Evolutionary conservation across 2,113 vertebrate genomes (phyloP), one percentile per base, ranked within the genome.

Genomic region (Furnarius figulus): DNA sequence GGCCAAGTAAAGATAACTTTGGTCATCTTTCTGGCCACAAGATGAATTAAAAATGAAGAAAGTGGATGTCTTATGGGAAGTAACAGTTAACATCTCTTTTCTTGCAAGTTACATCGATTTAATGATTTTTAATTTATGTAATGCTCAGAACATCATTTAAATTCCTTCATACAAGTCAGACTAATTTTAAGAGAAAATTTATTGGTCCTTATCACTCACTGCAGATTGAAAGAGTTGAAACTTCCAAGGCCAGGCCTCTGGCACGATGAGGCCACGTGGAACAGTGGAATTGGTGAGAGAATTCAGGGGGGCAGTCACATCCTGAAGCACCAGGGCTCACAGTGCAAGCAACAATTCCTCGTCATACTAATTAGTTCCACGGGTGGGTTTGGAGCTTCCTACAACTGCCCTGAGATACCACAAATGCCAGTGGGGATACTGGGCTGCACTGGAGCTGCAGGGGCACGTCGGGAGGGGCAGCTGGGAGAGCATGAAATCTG

Each of bases 141-240:
- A 44, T 10, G 25, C 33, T 59, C 30, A 30, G 62, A 53, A 59
- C 39, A 39, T 79, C 5, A 11, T 72, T 76, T 49, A 16, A 75
- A 62, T 73, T 53, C 49, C 68, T 35, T 55, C 59, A 2, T 6
- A 25, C 9, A 1, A 56, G 66, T 8, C 27, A 63, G 56, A 3
- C 23, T 30, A 17, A 31, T 17, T 63, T 12, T 7, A 23, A 37
- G 52, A 40, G 66, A 14, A 40, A 22, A n/a, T 30, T 4, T 30
- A 14, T 14, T 47, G 23, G 42, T 22, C 10, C n/a, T 24, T 63
- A 6, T 50, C 4, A 0, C 40, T 25, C 3, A 0, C 14, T 46
- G 1, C 30, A 27, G 12, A 1, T 1, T 10, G 70, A 22, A 66
- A 4, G 20, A 8, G 47, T 25, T 63, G 42, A 27, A 62, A 8